Percentiles rank a stretch among this genome's conserved stretches.
These are phyloP conservation scores for Aptenodytes patagonicus DNA, from an alignment of 2,113 vertebrate genomes.

Conservation along the genomic window DNA sequence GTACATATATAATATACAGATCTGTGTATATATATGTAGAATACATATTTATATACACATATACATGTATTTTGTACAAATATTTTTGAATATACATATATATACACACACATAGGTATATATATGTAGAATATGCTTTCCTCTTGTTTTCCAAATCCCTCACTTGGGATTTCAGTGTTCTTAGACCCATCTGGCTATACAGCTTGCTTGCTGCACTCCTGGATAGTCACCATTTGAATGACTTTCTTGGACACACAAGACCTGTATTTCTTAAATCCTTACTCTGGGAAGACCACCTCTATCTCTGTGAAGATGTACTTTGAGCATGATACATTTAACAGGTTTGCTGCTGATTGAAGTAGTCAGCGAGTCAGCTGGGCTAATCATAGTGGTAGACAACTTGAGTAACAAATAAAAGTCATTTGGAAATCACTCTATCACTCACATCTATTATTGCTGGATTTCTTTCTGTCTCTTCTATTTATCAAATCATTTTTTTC, in stretches of 20 bases:
- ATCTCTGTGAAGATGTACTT: not conserved
- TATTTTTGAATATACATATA: not conserved
- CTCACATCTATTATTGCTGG: not conserved
- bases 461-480: not conserved
- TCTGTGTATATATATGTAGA: not conserved
- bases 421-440: not conserved
- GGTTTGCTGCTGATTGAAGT: not conserved
- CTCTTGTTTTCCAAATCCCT: not conserved
- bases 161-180: not conserved
- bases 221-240: not conserved
- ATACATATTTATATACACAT: not conserved
- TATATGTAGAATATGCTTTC: not conserved
- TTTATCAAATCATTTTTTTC: not conserved
- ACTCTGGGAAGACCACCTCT: not conserved
- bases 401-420: not conserved
- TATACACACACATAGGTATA: not conserved
- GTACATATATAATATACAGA: not conserved
- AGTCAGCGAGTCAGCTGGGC: not conserved
- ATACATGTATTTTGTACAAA: not conserved
- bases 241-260: not conserved
- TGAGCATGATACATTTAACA: not conserved
- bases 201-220: not conserved
- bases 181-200: not conserved
- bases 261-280: not conserved
- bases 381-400: not conserved